These are phyloP conservation scores for Pseudois nayaur DNA, from an alignment of 2,113 vertebrate species.

Conservation along the genomic window DNA sequence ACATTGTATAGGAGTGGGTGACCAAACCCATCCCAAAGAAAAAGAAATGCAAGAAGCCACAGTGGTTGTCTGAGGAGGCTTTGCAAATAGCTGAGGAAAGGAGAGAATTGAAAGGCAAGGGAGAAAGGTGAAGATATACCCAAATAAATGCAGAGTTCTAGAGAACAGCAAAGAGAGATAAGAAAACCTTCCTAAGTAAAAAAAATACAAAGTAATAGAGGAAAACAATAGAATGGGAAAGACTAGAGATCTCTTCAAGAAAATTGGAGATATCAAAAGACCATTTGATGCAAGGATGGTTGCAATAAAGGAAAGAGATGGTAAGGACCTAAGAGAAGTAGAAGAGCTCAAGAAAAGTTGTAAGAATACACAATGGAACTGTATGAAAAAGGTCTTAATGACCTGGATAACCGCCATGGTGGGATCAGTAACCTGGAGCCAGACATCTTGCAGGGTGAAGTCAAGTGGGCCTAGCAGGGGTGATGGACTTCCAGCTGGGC, in stretches of 20 bases:
- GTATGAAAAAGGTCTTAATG: background rate
- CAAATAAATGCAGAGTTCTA: background rate
- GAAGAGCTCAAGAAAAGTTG: background rate
- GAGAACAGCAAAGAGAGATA: background rate
- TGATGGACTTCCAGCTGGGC: background rate
- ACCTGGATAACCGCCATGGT: background rate
- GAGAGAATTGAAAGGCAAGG: background rate
- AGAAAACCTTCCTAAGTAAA: background rate
- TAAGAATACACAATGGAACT: rapidly evolving
- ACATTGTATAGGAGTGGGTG: background rate
- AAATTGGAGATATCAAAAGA: background rate
- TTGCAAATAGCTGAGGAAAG: background rate
- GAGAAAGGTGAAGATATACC: background rate
- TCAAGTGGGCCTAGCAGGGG: background rate
- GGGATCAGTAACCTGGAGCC: background rate
- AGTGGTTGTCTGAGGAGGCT: background rate
- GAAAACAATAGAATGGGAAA: background rate
- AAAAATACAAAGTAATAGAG: background rate
- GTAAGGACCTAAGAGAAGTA: background rate
- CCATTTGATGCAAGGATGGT: background rate
- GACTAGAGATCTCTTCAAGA: background rate
- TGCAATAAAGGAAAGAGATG: background rate
- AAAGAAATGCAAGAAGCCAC: background rate
- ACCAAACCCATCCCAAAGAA: background rate
- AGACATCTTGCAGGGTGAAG: background rate